Evolutionary conservation across 2,113 vertebrate genomes (phyloP).

Genomic region (Bufo bufo): DNA sequence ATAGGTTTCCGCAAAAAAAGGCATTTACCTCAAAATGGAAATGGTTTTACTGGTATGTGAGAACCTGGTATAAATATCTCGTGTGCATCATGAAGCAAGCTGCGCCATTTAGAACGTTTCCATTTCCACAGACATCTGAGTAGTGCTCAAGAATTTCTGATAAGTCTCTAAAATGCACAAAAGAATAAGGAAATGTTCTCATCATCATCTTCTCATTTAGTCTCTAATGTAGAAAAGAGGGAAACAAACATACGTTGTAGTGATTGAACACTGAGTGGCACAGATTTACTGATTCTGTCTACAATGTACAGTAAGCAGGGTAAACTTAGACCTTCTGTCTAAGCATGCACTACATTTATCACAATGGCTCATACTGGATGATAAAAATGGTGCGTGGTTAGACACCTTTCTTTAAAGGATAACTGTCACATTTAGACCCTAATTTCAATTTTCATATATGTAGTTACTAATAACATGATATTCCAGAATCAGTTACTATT

Average conservation of each 20-base stretch:
- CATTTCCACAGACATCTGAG: background rate
- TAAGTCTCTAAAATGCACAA: background rate
- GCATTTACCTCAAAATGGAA: constrained; percentile 14
- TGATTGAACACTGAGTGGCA: background rate
- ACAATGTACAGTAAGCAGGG: no score
- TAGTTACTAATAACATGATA: no score
- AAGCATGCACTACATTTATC: no score
- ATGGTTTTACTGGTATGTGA: constrained; percentile 15
- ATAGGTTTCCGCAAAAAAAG: background rate
- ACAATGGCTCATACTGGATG: no score
- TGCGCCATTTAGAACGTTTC: constrained; percentile 22
- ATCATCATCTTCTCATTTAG: background rate
- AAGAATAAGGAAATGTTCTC: background rate
- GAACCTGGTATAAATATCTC: constrained; percentile 10
- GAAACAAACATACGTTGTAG: background rate
- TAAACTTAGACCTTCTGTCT: no score
- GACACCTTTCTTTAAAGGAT: no score
- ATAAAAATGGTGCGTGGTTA: no score
- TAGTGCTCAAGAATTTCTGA: background rate
- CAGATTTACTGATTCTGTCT: no score
- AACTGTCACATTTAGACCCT: no score
- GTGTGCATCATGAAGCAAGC: background rate
- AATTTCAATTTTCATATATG: no score
- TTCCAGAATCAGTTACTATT: no score
- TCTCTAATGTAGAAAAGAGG: background rate